Evolutionary conservation across 2,797 vertebrate genomes (phyloP).

Genomic region (Carcharodon carcharias): DNA sequence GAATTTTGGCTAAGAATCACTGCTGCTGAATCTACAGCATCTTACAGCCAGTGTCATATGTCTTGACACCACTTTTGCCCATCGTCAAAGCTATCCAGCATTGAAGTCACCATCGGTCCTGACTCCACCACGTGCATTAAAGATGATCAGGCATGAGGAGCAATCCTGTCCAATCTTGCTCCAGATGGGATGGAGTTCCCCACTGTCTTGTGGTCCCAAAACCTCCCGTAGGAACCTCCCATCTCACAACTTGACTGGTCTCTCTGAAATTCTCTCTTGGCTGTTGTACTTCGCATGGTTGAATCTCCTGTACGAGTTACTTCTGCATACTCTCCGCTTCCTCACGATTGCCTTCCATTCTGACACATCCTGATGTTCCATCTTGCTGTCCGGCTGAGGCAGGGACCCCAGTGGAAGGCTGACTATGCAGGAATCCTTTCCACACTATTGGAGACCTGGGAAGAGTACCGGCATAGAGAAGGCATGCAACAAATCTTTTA

Average conservation of each 20-base stretch:
- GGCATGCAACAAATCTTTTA: background rate
- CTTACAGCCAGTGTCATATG: background rate
- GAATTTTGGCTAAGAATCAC: background rate
- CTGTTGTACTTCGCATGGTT: background rate
- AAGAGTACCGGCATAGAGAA: too few species aligned
- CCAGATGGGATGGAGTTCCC: background rate
- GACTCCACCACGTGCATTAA: background rate
- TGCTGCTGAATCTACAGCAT: background rate
- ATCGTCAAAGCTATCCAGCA: background rate
- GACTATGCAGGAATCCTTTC: too few species aligned
- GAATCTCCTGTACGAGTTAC: too few species aligned
- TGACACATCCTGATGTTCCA: too few species aligned
- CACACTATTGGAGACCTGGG: too few species aligned
- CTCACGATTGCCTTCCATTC: too few species aligned
- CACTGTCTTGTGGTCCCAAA: background rate
- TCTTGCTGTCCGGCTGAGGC: too few species aligned
- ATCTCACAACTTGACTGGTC: background rate
- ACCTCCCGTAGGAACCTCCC: too few species aligned
- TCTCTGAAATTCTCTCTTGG: background rate
- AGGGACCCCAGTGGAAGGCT: too few species aligned
- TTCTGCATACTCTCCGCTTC: too few species aligned
- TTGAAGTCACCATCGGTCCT: background rate
- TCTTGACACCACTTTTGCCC: background rate
- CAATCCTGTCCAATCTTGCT: background rate
- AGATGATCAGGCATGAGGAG: background rate